phyloP scores from a whole-genome alignment of 2,888 invertebrate genomes.

The Cryptocephalus moraei region DNA sequence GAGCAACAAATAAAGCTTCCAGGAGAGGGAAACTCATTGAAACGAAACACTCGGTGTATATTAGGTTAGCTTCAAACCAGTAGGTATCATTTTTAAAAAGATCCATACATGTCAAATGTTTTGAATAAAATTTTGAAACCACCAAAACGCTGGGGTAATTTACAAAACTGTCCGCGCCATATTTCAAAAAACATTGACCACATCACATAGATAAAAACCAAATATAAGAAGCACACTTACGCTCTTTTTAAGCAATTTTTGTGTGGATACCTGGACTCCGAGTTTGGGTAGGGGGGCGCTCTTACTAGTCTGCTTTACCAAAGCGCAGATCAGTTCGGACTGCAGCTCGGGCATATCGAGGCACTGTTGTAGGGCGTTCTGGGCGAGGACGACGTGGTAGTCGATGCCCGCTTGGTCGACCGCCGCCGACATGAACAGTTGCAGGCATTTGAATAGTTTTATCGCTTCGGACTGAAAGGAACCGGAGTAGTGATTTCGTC shows the following conservation, averaged over 20 bases:
- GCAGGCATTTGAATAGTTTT: slow-evolving; percentile 92
- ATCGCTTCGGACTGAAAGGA: slow-evolving; percentile 62
- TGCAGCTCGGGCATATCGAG: slow-evolving; percentile 82
- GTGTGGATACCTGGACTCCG: slow-evolving; percentile 46
- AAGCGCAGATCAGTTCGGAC: slow-evolving; percentile 84
- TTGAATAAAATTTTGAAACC: neutral
- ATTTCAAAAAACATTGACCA: too few relatives aligned
- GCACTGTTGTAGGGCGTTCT: slow-evolving; percentile 90
- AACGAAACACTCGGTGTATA: too few relatives aligned
- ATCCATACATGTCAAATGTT: slow-evolving; percentile 4
- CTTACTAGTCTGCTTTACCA: slow-evolving; percentile 87
- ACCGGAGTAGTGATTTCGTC: too few relatives aligned
- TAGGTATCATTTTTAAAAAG: slow-evolving; percentile 3
- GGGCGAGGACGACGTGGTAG: slow-evolving; percentile 94
- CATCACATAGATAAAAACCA: slow-evolving; percentile 19
- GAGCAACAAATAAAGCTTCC: too few relatives aligned
- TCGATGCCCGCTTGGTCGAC: slow-evolving; percentile 94
- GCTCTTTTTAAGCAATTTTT: slow-evolving; percentile 41
- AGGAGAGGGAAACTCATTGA: too few relatives aligned
- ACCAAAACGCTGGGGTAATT: too few relatives aligned
- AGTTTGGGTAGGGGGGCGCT: slow-evolving; percentile 61
- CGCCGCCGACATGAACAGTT: slow-evolving; percentile 91
- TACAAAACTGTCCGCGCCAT: too few relatives aligned
- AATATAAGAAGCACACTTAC: slow-evolving; percentile 54
- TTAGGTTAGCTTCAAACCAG: neutral